These are phyloP conservation scores for Cheilosia soror DNA, from an alignment of 2,888 invertebrate species.

Conservation along the genomic window DNA sequence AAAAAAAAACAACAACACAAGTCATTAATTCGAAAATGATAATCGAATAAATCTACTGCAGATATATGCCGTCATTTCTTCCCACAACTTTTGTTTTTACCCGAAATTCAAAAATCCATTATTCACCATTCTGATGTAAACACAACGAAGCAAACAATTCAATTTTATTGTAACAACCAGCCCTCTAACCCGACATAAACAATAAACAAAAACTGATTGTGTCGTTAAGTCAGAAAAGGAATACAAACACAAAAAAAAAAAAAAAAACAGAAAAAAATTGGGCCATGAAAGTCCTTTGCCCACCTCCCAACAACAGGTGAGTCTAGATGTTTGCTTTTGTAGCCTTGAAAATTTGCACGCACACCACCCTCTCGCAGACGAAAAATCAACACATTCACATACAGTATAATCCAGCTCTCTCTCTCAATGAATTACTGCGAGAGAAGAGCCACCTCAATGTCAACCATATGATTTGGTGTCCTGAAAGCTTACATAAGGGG, in stretches of 20 bases:
- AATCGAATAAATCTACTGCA: too few relatives aligned
- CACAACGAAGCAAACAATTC: conserved; percentile 59
- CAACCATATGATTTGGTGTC: conserved; percentile 47
- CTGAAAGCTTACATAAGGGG: conserved; percentile 43
- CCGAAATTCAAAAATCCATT: conserved; percentile 40
- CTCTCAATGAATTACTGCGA: neutral
- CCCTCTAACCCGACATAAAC: conserved; percentile 59
- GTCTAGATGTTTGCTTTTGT: conserved; percentile 59
- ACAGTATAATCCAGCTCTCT: neutral
- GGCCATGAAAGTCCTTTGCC: conserved; percentile 46
- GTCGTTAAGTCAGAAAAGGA: conserved; percentile 55
- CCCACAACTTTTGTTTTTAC: neutral
- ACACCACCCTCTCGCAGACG: conserved; percentile 44
- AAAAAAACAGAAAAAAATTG: conserved; percentile 1
- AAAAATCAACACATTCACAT: conserved; percentile 21
- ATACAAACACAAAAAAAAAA: conserved; percentile 28
- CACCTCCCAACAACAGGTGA: conserved; percentile 67
- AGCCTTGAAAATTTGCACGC: conserved; percentile 66
- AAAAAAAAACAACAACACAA: too few relatives aligned
- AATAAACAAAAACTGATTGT: conserved; percentile 72
- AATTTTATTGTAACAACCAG: conserved; percentile 64
- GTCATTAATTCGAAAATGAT: too few relatives aligned
- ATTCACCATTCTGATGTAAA: conserved; percentile 48
- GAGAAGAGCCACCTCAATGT: conserved; percentile 37
- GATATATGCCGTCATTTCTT: too few relatives aligned